Evolutionary conservation across 1,140 invertebrate species (phyloP), one percentile per base, ranked within the genome.

Genomic region (Pachyrhynchus sulphureomaculatus): DNA sequence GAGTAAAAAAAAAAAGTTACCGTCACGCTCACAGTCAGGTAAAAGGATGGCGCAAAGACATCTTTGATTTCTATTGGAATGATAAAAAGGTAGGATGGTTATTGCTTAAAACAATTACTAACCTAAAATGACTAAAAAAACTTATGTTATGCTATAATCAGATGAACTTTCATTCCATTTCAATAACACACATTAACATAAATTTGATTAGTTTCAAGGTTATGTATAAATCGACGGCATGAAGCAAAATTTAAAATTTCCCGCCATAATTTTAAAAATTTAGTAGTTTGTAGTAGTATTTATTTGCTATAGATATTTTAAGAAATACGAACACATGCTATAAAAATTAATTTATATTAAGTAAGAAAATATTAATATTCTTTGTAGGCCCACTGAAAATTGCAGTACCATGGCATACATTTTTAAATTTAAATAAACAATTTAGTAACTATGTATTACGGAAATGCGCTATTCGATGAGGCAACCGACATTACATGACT

Each of bases 161-260:
- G 64, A 64, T 68, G 67, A n/a, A 68, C 67, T 68, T 68, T 68
- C 67, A 68, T 59, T 59, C 36, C 29, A 42, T 60, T 66, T 68
- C 67, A 68, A 68, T 66, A 66, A 66, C 67, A 66, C 39, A 58
- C 45, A 53, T 63, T 45, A 54, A 62, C 33, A 52, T 36, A 60
- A 52, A 26, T 60, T 51, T 60, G 37, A 33, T 60, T 52, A 51
- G 47, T 52, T n/a, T 60, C 57, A 60, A 60, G 57, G 57, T 60
- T 60, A 60, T 34, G 44, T 60, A 37, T 34, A 12, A 32, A 42
- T 29, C 26, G 34, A 49, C 18, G 17, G 42, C 32, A 6, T 10
- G 36, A 29, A 56, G 39, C 26, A 2, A 45, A 9, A 44, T 58
- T 58, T 49, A 58, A 58, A 58, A 39, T 37, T 58, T 58, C 44